Conservation (phyloP, 2,797 vertebrate species). For the Sternarchorhynchus goeldii region DNA sequence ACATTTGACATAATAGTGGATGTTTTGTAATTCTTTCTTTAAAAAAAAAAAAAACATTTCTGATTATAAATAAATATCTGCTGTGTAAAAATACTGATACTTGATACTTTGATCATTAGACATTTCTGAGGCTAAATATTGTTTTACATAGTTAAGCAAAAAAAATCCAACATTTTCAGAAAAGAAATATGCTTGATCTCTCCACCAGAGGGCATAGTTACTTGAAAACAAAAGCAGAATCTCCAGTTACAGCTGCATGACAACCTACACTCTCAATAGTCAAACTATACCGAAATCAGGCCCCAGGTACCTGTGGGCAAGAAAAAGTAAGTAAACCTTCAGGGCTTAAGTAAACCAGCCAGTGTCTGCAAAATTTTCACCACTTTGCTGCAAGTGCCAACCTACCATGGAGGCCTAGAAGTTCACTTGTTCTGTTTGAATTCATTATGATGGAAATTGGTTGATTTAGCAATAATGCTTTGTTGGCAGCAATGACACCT, state of each 20-base stretch:
- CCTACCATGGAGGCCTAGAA: neutral
- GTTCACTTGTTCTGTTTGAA: constrained; percentile 15
- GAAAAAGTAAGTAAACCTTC: neutral
- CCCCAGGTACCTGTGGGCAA: neutral
- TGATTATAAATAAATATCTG: neutral
- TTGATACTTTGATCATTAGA: neutral
- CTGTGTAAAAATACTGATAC: no score
- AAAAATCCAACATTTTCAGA: no score
- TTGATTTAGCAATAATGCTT: no score
- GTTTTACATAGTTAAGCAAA: no score
- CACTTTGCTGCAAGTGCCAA: neutral
- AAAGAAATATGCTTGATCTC: neutral
- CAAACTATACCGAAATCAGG: neutral
- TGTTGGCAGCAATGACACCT: neutral
- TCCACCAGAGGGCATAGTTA: neutral
- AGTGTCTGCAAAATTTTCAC: neutral
- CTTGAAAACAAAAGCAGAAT: no score
- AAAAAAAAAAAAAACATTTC: neutral
- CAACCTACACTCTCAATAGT: neutral
- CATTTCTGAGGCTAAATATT: neutral
- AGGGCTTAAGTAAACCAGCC: neutral
- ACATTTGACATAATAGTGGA: neutral
- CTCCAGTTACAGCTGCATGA: no score
- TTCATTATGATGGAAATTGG: constrained; percentile 26
- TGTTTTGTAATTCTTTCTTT: neutral